Evolutionary conservation across 1,140 invertebrate genomes (phyloP).

Genomic region (Papilio helenus): DNA sequence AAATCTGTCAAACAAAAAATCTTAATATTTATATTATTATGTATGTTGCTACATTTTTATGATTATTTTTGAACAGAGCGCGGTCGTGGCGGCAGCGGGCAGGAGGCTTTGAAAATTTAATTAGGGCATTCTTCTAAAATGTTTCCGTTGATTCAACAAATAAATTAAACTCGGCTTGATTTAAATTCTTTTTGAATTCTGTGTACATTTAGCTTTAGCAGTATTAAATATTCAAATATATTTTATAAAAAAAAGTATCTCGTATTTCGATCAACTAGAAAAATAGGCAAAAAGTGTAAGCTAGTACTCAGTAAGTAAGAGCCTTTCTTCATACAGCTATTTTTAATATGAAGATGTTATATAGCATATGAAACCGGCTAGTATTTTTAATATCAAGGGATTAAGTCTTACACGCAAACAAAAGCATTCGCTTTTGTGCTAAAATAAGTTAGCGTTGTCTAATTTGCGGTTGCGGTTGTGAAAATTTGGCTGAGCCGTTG

Average conservation of each 20-base stretch:
- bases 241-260: neutral
- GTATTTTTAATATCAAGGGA: neutral
- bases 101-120: neutral
- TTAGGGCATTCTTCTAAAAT: constrained; percentile 18
- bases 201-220: neutral
- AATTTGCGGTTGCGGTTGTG: constrained; percentile 6
- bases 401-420: neutral
- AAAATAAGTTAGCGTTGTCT: neutral
- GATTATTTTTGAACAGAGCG: neutral
- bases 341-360: neutral
- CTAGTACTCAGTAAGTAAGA: neutral
- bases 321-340: neutral
- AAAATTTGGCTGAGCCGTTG: neutral
- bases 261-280: neutral
- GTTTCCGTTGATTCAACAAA: constrained; percentile 19
- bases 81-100: neutral
- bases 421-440: neutral
- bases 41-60: neutral
- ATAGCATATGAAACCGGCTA: neutral
- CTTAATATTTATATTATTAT: neutral
- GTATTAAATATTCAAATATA: neutral
- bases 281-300: neutral
- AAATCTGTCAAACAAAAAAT: too few relatives aligned
- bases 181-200: constrained; percentile 7
- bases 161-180: constrained; percentile 24